A percentile compares a stretch with the other conserved stretches of the same genome.
Conservation (phyloP, 2,797 vertebrate genomes). For the Petrocephalus schoutedeni region DNA sequence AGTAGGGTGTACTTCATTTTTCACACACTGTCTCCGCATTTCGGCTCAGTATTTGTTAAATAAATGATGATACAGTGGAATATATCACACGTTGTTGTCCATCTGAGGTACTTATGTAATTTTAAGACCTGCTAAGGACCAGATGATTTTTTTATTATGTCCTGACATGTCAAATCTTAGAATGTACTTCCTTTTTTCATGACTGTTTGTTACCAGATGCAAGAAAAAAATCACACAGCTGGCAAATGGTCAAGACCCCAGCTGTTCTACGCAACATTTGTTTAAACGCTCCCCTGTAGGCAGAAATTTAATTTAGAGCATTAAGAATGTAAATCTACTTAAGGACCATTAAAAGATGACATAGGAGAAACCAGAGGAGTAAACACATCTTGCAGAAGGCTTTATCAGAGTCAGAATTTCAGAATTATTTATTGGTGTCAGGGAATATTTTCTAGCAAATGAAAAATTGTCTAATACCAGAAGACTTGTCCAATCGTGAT, state of each 20-base stretch:
- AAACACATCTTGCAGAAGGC: neutral
- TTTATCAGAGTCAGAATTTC: neutral
- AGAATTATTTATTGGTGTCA: neutral
- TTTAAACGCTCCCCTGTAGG: neutral
- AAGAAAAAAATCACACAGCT: neutral
- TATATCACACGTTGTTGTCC: too few relatives aligned
- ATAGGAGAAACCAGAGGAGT: neutral
- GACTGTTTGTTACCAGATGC: neutral
- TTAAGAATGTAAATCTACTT: neutral
- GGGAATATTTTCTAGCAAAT: neutral
- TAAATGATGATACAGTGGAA: too few relatives aligned
- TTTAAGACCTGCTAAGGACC: too few relatives aligned
- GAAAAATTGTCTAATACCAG: neutral
- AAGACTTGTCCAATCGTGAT: neutral
- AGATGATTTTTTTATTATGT: too few relatives aligned
- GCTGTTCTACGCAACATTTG: neutral
- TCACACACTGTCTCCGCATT: too few relatives aligned
- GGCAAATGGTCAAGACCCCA: neutral
- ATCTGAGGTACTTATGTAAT: too few relatives aligned
- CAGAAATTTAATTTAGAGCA: neutral
- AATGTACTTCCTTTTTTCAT: too few relatives aligned
- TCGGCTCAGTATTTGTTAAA: too few relatives aligned
- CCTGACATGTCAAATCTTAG: too few relatives aligned
- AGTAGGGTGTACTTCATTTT: too few relatives aligned
- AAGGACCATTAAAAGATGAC: neutral